phyloP scores from a whole-genome alignment of 2,797 vertebrate genomes.

The Heteromormyrus szaboi region DNA sequence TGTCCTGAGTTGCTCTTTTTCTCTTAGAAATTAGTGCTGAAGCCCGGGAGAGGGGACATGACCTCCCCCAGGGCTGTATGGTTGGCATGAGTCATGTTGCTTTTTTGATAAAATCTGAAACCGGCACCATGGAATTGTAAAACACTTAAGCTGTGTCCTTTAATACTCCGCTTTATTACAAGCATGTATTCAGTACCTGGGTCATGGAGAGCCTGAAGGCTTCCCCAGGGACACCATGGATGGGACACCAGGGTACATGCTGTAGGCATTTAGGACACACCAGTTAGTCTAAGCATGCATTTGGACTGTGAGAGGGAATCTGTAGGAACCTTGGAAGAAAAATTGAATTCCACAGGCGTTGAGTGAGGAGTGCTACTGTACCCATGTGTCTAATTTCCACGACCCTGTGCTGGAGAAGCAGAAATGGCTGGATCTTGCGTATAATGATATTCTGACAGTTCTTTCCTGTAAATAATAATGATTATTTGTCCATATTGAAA shows the following conservation, averaged over 20 bases:
- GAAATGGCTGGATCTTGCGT: background rate
- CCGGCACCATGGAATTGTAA: background rate
- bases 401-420: background rate
- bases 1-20: background rate
- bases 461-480: background rate
- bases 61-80: background rate
- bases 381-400: background rate
- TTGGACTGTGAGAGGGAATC: background rate
- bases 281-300: background rate
- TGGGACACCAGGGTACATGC: background rate
- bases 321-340: background rate
- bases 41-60: background rate
- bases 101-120: background rate
- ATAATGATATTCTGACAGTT: background rate
- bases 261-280: background rate
- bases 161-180: background rate
- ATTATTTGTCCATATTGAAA: background rate
- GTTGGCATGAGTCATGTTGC: background rate
- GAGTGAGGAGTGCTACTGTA: background rate
- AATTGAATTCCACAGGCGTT: background rate
- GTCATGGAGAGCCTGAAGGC: background rate
- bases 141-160: background rate
- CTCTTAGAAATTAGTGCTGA: background rate
- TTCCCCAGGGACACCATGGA: background rate
- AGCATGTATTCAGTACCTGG: background rate